Evolutionary conservation across 2,888 invertebrate species (phyloP).

Genomic region (Zaprionus lineosus): DNA sequence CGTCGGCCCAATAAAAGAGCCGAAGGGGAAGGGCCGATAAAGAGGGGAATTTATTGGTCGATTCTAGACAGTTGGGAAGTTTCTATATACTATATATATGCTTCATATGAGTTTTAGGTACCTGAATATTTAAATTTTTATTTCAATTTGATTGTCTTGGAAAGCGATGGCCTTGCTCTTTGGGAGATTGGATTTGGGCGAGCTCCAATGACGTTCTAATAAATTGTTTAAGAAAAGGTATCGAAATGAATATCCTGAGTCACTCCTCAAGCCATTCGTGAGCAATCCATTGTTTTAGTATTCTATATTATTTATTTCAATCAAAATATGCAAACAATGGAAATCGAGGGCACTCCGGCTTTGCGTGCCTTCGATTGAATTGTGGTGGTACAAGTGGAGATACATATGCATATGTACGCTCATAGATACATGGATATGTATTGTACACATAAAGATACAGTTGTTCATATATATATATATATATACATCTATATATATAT

Average conservation of each 20-base stretch:
- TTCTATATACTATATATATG: too few relatives aligned
- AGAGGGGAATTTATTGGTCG: not conserved
- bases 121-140: too few relatives aligned
- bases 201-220: too few relatives aligned
- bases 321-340: conserved; percentile 1
- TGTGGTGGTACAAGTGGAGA: not conserved
- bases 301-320: not conserved
- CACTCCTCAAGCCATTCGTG: too few relatives aligned
- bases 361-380: conserved; percentile 13
- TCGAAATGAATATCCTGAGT: too few relatives aligned
- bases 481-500: not conserved
- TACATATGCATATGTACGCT: not conserved
- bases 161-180: too few relatives aligned
- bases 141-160: too few relatives aligned
- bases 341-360: conserved; percentile 8
- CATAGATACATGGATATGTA: not conserved
- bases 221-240: too few relatives aligned
- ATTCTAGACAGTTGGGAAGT: not conserved
- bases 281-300: not conserved
- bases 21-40: not conserved
- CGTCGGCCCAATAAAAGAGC: not conserved
- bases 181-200: too few relatives aligned
- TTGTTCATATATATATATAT: not conserved
- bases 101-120: too few relatives aligned
- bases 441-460: not conserved